Evolutionary conservation across 2,113 vertebrate genomes (phyloP).

Genomic region (Takifugu bimaculatus): DNA sequence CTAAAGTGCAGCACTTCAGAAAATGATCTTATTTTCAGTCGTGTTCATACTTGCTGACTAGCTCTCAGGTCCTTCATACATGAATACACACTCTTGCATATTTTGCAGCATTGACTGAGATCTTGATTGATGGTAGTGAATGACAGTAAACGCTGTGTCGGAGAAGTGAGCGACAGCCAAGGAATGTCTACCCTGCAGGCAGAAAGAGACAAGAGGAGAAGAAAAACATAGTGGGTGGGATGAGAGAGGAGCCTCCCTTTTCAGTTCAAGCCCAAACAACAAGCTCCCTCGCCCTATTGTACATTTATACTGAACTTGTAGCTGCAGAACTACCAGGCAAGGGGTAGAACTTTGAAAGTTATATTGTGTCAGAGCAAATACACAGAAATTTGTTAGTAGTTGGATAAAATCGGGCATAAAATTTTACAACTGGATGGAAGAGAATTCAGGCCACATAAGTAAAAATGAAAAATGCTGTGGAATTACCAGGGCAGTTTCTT

Average conservation of each 20-base stretch:
- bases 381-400: too few relatives aligned
- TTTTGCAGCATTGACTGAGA: slow-evolving; percentile 1
- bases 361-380: too few relatives aligned
- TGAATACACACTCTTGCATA: background rate
- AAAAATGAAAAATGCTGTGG: too few relatives aligned
- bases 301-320: too few relatives aligned
- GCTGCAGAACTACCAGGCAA: too few relatives aligned
- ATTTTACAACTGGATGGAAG: too few relatives aligned
- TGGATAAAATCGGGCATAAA: too few relatives aligned
- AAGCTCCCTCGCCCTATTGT: slow-evolving; percentile 44
- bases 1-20: slow-evolving; percentile 5
- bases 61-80: background rate
- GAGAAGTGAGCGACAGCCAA: slow-evolving; percentile 39
- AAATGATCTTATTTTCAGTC: slow-evolving; percentile 10
- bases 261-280: slow-evolving; percentile 56
- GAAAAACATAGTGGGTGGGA: slow-evolving; percentile 40
- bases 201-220: slow-evolving; percentile 30
- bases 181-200: slow-evolving; percentile 56
- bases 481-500: too few relatives aligned
- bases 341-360: too few relatives aligned
- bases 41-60: slow-evolving; percentile 32
- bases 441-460: too few relatives aligned
- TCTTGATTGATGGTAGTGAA: slow-evolving; percentile 21
- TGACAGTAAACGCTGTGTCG: slow-evolving; percentile 21
- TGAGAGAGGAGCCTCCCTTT: slow-evolving; percentile 39